Evolutionary conservation across 2,113 vertebrate genomes (phyloP).

Genomic region (Phrynocephalus versicolor): DNA sequence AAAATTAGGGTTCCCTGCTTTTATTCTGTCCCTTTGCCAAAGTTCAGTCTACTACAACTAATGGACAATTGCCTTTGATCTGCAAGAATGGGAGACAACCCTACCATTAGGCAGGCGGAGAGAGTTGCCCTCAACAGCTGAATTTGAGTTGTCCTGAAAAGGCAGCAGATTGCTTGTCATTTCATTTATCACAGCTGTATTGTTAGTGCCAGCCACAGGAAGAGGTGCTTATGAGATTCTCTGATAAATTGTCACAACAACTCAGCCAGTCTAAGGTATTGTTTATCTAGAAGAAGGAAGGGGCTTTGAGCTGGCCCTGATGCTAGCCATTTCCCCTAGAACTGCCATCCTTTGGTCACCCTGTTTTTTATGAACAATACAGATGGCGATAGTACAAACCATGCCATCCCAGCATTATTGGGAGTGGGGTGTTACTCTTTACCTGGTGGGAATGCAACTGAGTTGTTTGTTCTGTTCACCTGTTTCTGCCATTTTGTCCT

Average conservation of each 20-base stretch:
- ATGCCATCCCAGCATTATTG: not conserved
- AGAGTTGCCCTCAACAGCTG: not conserved
- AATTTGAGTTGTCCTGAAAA: not conserved
- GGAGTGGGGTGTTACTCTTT: not conserved
- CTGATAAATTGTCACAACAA: not conserved
- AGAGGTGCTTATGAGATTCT: not conserved
- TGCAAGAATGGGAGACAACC: not conserved
- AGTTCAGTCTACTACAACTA: not conserved
- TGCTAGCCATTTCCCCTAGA: not conserved
- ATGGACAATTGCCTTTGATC: not conserved
- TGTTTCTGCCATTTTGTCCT: no score
- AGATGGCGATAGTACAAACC: not conserved
- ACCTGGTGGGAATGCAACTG: not conserved
- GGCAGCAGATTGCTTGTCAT: not conserved
- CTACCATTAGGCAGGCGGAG: not conserved
- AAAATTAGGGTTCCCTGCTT: conserved; percentile 2
- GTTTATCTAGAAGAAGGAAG: not conserved
- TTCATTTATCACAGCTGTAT: not conserved
- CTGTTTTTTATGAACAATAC: not conserved
- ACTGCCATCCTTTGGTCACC: not conserved
- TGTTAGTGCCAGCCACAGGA: not conserved
- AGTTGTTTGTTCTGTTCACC: not conserved
- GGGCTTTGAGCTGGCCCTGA: not conserved
- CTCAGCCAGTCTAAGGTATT: not conserved
- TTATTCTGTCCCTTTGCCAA: not conserved